A percentile compares a stretch with the other conserved stretches of the same genome.
Evolutionary conservation across 2,797 vertebrate species (phyloP).

Genomic region (Hippocampus kuda): DNA sequence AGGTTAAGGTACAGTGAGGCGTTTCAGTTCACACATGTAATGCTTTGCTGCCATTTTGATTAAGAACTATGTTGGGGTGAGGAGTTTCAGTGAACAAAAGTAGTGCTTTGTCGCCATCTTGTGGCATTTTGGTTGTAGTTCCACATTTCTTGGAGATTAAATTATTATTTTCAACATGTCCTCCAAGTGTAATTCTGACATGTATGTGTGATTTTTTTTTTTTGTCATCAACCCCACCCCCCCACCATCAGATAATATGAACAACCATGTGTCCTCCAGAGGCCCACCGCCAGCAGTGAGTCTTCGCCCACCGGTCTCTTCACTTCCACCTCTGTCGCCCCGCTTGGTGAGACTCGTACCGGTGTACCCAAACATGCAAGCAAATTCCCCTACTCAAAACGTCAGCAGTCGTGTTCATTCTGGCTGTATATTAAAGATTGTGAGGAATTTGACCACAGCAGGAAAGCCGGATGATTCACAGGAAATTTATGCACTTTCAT

Average conservation of each 20-base stretch:
- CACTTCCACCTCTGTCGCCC: neutral
- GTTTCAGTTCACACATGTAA: too few relatives aligned
- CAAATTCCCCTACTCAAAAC: neutral
- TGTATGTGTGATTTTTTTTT: neutral
- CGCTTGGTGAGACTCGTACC: slow-evolving; percentile 22
- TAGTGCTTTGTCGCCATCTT: too few relatives aligned
- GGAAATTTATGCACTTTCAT: neutral
- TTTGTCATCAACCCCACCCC: too few relatives aligned
- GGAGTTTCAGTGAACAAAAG: too few relatives aligned
- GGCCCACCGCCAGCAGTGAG: slow-evolving; percentile 19
- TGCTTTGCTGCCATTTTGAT: too few relatives aligned
- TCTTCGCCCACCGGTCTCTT: slow-evolving; percentile 34
- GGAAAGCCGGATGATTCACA: too few relatives aligned
- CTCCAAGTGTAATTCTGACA: neutral
- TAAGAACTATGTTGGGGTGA: too few relatives aligned
- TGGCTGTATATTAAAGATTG: neutral
- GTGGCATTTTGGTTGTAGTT: too few relatives aligned
- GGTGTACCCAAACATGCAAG: neutral
- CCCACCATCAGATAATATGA: slow-evolving; percentile 28
- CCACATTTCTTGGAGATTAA: too few relatives aligned
- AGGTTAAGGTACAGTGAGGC: too few relatives aligned
- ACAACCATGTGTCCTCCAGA: slow-evolving; percentile 16
- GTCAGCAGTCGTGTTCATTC: neutral
- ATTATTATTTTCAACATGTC: too few relatives aligned
- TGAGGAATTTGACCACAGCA: too few relatives aligned